Base-by-base conservation (phyloP, 1,140 invertebrate genomes). In the Tetramorium parvispinum region DNA sequence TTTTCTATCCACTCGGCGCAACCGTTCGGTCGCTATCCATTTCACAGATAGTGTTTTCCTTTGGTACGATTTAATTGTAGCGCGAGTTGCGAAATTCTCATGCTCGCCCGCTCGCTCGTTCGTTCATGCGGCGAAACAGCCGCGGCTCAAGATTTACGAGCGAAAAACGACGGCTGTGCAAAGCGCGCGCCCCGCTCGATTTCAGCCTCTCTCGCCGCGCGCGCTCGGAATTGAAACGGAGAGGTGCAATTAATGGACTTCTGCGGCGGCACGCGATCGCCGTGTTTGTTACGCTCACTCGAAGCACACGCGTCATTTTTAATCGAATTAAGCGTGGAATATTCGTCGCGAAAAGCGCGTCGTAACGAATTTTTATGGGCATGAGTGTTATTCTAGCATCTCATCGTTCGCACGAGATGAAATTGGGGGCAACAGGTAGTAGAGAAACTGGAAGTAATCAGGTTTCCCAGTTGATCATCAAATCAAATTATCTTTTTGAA, bases 181-280 rank as follows among this genome's bases (percentile, higher is more conserved):
- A 79, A 79, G 61, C 40, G 55, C 61, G n/a, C 53, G 53, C 3
- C 27, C 27, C 27, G 68, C 68, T 37, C 68, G 68, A 83, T 73
- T 73, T 59, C 79, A 73, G 46, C 40, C 40, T 83, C 65, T 81
- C 37, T 49, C n/a, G 8, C 8, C 40, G 75, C 76, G 76, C 32
- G 73, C 76, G 76, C n/a, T n/a, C 77, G 53, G 32, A 73, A 75
- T 83, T 55, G 79, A 82, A 82, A 73, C 65, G 4, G 51, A 75
- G 53, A 83, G 53, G 16, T 37, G 79, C 79, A 83, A 83, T 83
- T 83, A 83, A 83, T 83, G 53, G n/a, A 73, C 53, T 59, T 59
- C 1, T 24, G 79, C 66, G 49, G 32, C 68, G 55, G 40, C 79
- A 59, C 79, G 68, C 79, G 79, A 83, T 83, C 53, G n/a, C 46